phyloP scores from a whole-genome alignment of 2,888 invertebrate genomes.

The Drosophila multiciliata region DNA sequence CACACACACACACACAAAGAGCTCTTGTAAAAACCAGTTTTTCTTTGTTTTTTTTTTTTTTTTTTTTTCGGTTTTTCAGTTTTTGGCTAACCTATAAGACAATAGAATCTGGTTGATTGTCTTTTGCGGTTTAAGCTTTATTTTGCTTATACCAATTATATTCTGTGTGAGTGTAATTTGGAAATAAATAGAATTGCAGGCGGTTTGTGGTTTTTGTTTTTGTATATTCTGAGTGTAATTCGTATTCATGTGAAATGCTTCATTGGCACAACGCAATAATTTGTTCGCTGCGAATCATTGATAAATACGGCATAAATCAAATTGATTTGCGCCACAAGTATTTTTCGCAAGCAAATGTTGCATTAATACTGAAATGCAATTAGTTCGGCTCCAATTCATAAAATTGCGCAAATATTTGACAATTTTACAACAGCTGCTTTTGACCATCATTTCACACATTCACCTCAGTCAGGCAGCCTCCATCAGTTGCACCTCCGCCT shows the following conservation, averaged over 20 bases:
- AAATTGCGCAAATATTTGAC: conserved; percentile 57
- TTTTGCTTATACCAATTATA: conserved; percentile 1
- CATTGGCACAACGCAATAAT: conserved; percentile 42
- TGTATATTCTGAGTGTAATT: conserved; percentile 42
- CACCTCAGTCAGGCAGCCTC: not conserved
- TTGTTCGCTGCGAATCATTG: conserved; percentile 44
- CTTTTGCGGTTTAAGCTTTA: conserved; percentile 34
- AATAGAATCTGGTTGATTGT: conserved; percentile 63
- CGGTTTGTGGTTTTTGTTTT: conserved; percentile 9
- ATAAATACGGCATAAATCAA: conserved; percentile 72
- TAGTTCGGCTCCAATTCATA: conserved; percentile 79
- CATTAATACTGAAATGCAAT: conserved; percentile 71
- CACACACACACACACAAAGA: conserved; percentile 23
- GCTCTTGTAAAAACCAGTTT: conserved; percentile 61
- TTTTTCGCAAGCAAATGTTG: conserved; percentile 51
- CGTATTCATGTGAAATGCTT: conserved; percentile 47
- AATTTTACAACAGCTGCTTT: conserved; percentile 66
- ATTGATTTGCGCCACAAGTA: conserved; percentile 41
- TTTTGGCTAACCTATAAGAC: conserved; percentile 43
- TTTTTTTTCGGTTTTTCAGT: not conserved
- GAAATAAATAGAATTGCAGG: conserved; percentile 35
- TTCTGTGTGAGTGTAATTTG: conserved; percentile 13
- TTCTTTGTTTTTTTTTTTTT: conserved; percentile 29
- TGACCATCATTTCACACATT: conserved; percentile 16
- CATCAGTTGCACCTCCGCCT: conserved; percentile 7